These are phyloP conservation scores for Chaenocephalus aceratus DNA, from an alignment of 2,113 vertebrate species.

Conservation along the genomic window DNA sequence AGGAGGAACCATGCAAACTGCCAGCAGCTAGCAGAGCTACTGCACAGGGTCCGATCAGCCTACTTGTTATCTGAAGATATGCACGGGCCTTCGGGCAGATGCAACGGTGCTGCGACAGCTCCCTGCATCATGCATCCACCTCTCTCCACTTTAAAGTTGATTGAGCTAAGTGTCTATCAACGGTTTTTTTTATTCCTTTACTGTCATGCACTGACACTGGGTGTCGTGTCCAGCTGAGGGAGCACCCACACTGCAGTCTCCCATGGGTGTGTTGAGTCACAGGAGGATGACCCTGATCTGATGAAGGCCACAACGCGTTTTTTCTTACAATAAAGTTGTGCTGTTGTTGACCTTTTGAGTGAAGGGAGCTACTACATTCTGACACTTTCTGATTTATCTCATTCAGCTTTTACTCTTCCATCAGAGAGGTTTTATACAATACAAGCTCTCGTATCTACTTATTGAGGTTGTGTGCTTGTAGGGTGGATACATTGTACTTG, in stretches of 20 bases:
- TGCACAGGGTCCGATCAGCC: conserved; percentile 48
- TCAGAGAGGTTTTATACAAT: background rate
- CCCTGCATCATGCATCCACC: conserved; percentile 2
- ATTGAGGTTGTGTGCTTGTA: background rate
- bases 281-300: background rate
- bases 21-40: conserved; percentile 58
- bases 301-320: background rate
- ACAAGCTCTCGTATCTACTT: background rate
- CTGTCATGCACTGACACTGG: conserved; percentile 11
- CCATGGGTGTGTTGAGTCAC: conserved; percentile 66
- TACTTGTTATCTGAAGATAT: conserved; percentile 35
- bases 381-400: conserved; percentile 49
- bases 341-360: background rate
- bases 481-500: background rate
- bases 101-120: conserved; percentile 43
- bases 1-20: conserved; percentile 56
- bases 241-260: conserved; percentile 54
- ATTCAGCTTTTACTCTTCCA: conserved; percentile 1
- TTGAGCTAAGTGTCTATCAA: background rate
- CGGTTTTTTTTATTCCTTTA: background rate
- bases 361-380: conserved; percentile 39
- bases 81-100: conserved; percentile 53
- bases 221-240: conserved; percentile 36
- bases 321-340: background rate
- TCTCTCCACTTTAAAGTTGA: background rate